Conservation (phyloP, 2,113 vertebrate species). For the Prionailurus viverrinus region DNA sequence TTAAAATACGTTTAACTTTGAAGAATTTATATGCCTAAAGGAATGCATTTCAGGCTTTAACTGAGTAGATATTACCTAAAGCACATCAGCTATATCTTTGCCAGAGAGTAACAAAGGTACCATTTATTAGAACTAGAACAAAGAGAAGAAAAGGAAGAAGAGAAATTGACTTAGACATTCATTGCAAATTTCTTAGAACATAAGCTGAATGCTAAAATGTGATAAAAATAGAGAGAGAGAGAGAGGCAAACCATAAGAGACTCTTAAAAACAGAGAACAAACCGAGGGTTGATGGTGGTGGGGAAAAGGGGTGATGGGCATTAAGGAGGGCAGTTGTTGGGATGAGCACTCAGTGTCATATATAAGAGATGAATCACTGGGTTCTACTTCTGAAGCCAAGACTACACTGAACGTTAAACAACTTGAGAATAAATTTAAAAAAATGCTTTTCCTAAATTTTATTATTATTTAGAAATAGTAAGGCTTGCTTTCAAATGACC, state of each 20-base stretch:
- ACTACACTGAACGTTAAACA: too few species aligned
- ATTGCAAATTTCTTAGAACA: background rate
- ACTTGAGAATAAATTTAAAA: too few species aligned
- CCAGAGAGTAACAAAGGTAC: background rate
- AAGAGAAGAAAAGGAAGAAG: background rate
- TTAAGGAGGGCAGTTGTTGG: too few species aligned
- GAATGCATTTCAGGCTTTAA: background rate
- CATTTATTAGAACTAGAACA: background rate
- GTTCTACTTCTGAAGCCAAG: too few species aligned
- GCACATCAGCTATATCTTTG: background rate
- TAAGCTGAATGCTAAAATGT: background rate
- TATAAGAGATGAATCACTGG: too few species aligned
- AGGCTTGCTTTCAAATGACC: background rate
- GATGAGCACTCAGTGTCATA: too few species aligned
- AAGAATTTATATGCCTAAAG: background rate
- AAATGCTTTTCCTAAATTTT: background rate
- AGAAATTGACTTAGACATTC: background rate
- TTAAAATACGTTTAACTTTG: background rate
- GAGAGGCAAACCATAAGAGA: too few species aligned
- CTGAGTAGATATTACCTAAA: conserved; percentile 2
- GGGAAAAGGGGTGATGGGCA: too few species aligned
- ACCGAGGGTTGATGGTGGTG: too few species aligned
- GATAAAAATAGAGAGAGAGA: too few species aligned
- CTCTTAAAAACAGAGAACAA: too few species aligned
- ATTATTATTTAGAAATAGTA: background rate